phyloP scores from a whole-genome alignment of 2,113 vertebrate species.

The Thermophis baileyi region DNA sequence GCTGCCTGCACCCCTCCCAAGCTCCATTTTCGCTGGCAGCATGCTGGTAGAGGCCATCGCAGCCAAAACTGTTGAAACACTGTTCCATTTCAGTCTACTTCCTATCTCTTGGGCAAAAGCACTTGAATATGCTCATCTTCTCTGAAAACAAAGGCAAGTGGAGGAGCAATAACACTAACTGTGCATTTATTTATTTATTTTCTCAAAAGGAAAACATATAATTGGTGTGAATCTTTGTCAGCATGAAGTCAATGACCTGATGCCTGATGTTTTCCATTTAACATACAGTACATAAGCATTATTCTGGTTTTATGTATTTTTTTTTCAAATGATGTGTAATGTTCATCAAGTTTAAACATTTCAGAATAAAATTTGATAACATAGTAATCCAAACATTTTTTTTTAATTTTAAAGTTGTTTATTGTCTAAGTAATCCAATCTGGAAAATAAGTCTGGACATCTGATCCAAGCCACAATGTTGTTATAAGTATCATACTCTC shows the following conservation, averaged over 20 bases:
- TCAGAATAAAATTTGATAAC: background rate
- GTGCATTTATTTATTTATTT: background rate
- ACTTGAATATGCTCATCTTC: background rate
- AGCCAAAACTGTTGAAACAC: background rate
- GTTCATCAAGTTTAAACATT: background rate
- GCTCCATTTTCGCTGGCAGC: no score
- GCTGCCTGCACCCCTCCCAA: no score
- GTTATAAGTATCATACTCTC: background rate
- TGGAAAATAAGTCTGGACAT: background rate
- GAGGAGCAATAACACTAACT: background rate
- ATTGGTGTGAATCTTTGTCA: constrained; percentile 25
- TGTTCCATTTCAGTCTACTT: background rate
- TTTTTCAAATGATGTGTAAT: background rate
- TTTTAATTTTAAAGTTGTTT: background rate
- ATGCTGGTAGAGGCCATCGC: no score
- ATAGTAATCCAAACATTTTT: background rate
- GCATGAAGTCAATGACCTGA: background rate
- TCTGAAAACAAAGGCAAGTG: background rate
- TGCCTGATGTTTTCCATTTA: background rate
- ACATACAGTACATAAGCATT: background rate
- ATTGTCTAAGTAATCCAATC: background rate
- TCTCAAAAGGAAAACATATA: background rate
- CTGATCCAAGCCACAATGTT: background rate
- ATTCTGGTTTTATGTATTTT: background rate
- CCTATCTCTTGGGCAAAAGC: background rate